Evolutionary conservation across 2,113 vertebrate species (phyloP).

Genomic region (Protomyctophum bolini): DNA sequence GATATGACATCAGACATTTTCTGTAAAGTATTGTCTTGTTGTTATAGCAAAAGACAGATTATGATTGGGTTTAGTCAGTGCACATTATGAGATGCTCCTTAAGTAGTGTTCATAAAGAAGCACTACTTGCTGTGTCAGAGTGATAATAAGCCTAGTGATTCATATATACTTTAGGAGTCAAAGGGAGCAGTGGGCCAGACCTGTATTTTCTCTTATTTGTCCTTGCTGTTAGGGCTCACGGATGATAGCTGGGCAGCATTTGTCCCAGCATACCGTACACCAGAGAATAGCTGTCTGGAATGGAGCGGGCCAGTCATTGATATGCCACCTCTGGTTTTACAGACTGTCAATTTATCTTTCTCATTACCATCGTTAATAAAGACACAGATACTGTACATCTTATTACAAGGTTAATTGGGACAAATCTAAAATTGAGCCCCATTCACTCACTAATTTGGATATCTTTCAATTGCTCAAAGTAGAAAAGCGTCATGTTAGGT

Average conservation of each 20-base stretch:
- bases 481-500: conserved; percentile 60
- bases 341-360: conserved; percentile 83
- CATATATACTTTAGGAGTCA: conserved; percentile 81
- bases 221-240: conserved; percentile 72
- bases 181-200: conserved; percentile 61
- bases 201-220: conserved; percentile 72
- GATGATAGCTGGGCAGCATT: conserved; percentile 35
- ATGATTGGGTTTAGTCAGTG: conserved; percentile 77
- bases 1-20: conserved; percentile 81
- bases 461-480: conserved; percentile 75
- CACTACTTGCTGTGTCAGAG: conserved; percentile 74
- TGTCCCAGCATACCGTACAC: conserved; percentile 38
- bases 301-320: conserved; percentile 85
- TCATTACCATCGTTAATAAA: conserved; percentile 93
- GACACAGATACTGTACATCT: conserved; percentile 82
- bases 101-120: conserved; percentile 78
- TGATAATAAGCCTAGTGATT: conserved; percentile 81
- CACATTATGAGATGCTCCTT: conserved; percentile 79
- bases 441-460: conserved; percentile 82
- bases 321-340: conserved; percentile 88
- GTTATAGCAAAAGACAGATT: conserved; percentile 83
- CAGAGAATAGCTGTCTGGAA: conserved; percentile 66
- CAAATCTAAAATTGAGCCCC: conserved; percentile 81
- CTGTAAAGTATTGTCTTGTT: conserved; percentile 82
- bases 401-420: conserved; percentile 94